phyloP scores from a whole-genome alignment of 2,113 vertebrate genomes.

The Aleadryas rufinucha region DNA sequence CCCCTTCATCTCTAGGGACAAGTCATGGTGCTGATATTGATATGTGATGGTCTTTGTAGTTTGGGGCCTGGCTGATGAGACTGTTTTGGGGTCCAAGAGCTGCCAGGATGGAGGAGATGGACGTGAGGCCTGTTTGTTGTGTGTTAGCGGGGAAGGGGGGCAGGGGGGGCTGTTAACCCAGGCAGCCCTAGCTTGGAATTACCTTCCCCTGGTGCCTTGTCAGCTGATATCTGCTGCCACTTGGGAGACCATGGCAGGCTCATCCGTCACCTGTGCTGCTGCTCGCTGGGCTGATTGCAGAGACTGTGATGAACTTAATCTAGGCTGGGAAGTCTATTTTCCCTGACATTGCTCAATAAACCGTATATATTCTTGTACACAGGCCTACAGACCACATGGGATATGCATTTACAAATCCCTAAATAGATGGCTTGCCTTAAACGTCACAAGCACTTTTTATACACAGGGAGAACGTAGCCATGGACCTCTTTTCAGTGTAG shows the following conservation, averaged over 20 bases:
- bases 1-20: neutral
- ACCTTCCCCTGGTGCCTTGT: neutral
- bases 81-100: neutral
- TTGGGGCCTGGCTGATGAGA: neutral
- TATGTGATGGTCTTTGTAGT: neutral
- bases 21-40: neutral
- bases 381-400: neutral
- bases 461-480: neutral
- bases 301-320: constrained; percentile 45
- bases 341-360: constrained; percentile 21
- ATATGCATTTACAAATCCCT: neutral
- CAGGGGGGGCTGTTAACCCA: neutral
- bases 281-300: neutral
- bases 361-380: neutral
- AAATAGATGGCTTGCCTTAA: neutral
- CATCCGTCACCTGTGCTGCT: constrained; percentile 12
- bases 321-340: constrained; percentile 23
- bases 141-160: neutral
- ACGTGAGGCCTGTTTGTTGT: accelerated
- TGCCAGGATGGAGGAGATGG: neutral
- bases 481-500: neutral
- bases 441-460: neutral
- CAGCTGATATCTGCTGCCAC: neutral
- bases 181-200: neutral
- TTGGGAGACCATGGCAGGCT: neutral